Percentiles rank a stretch among this genome's conserved stretches.
phyloP scores from a whole-genome alignment of 1,140 invertebrate species.

The Protaetia brevitarsis region DNA sequence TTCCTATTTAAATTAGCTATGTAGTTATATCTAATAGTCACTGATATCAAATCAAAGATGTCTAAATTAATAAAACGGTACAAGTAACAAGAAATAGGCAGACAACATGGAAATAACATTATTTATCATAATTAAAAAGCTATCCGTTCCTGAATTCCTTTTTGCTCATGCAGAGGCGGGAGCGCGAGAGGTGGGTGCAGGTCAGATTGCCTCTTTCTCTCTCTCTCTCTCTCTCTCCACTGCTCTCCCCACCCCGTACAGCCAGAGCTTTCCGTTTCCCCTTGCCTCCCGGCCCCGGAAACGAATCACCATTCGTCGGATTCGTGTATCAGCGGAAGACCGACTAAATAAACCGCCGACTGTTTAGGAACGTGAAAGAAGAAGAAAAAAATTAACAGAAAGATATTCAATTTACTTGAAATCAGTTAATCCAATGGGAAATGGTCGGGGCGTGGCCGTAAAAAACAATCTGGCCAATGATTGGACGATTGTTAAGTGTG shows the following conservation, averaged over 20 bases:
- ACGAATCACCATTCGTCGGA: conserved; percentile 15
- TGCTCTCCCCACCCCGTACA: neutral
- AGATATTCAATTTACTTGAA: conserved; percentile 49
- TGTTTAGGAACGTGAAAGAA: neutral
- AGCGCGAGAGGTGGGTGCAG: neutral
- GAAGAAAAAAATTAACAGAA: conserved; percentile 47
- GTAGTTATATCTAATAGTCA: too few relatives aligned
- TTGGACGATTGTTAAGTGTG: conserved; percentile 42
- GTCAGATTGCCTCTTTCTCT: neutral
- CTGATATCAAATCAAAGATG: too few relatives aligned
- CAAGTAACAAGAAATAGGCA: too few relatives aligned
- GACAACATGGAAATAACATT: conserved; percentile 1
- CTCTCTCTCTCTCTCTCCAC: neutral
- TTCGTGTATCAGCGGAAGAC: conserved; percentile 8
- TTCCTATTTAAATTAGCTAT: too few relatives aligned
- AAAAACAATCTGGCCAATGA: conserved; percentile 44
- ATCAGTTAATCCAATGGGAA: conserved; percentile 50
- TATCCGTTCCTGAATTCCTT: neutral
- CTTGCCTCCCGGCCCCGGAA: neutral
- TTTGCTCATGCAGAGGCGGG: neutral
- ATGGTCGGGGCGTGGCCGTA: conserved; percentile 39
- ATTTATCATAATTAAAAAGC: conserved; percentile 4
- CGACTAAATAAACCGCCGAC: conserved; percentile 15
- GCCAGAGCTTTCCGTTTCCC: neutral
- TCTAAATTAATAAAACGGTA: too few relatives aligned